A percentile compares a stretch with the other conserved stretches of the same genome.
These are phyloP conservation scores for Drosophila emarginata DNA, from an alignment of 2,888 invertebrate genomes.

Conservation along the genomic window DNA sequence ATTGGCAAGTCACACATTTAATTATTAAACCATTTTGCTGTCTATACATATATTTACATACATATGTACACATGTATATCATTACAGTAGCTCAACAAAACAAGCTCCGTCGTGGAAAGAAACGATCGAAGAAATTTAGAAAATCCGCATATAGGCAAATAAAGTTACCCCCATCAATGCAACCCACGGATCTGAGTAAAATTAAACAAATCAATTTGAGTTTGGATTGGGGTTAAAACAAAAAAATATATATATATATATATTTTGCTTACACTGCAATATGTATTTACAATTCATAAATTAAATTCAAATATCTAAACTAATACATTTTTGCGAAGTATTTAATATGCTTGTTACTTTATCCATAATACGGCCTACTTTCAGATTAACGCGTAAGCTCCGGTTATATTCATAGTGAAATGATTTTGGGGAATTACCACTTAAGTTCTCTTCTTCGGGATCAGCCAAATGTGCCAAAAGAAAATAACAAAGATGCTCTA, in stretches of 20 bases:
- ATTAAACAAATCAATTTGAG: conserved; percentile 36
- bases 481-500: conserved; percentile 79
- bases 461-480: conserved; percentile 77
- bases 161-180: conserved; percentile 49
- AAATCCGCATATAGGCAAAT: not conserved
- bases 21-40: not conserved
- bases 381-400: conserved; percentile 66
- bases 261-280: conserved; percentile 6
- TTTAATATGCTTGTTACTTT: conserved; percentile 62
- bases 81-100: conserved; percentile 28
- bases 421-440: conserved; percentile 75
- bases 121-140: conserved; percentile 27
- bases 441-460: conserved; percentile 76
- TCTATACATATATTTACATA: not conserved
- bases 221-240: conserved; percentile 39
- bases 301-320: not conserved
- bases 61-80: no score
- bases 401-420: conserved; percentile 73
- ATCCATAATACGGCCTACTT: conserved; percentile 73
- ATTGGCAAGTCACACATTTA: conserved; percentile 51
- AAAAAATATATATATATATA: not conserved
- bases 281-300: conserved; percentile 11
- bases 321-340: conserved; percentile 12
- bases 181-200: conserved; percentile 26
- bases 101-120: conserved; percentile 3